Conservation (phyloP, 1,140 invertebrate genomes). For the Epicauta chinensis region DNA sequence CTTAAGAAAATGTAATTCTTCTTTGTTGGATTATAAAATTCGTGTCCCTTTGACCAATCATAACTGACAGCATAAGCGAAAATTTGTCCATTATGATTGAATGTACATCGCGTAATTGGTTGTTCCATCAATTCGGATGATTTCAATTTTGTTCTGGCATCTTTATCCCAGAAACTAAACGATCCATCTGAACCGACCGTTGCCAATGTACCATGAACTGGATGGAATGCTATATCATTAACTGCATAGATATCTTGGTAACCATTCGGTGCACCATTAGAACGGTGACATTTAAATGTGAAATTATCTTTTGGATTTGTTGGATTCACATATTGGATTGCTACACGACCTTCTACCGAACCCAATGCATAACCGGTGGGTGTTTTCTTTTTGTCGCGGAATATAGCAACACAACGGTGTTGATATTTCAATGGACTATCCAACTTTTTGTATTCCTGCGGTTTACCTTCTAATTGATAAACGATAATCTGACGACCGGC, state of each 20-base stretch:
- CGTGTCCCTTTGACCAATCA: conserved; percentile 96
- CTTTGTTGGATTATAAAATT: conserved; percentile 88
- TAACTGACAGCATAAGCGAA: conserved; percentile 98
- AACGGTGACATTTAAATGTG: conserved; percentile 98
- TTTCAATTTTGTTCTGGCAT: conserved; percentile 96
- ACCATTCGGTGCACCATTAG: conserved; percentile 74
- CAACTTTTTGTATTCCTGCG: conserved; percentile 86
- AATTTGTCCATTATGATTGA: conserved; percentile 95
- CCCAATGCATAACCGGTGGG: conserved; percentile 87
- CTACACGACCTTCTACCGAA: conserved; percentile 92
- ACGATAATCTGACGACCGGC: conserved; percentile 86
- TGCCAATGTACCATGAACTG: conserved; percentile 91
- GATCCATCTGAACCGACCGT: conserved; percentile 97
- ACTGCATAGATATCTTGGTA: conserved; percentile 76
- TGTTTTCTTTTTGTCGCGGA: conserved; percentile 57
- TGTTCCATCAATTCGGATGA: conserved; percentile 93
- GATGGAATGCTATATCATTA: conserved; percentile 98
- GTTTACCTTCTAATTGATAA: conserved; percentile 91
- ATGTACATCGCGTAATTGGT: conserved; percentile 87
- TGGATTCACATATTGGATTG: conserved; percentile 93
- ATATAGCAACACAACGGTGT: conserved; percentile 91
- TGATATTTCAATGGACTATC: conserved; percentile 96
- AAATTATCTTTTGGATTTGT: conserved; percentile 97
- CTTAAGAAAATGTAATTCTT: conserved; percentile 93
- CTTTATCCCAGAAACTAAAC: conserved; percentile 99